phyloP scores from a whole-genome alignment of 2,888 invertebrate species.

The Morinoia aosen region DNA sequence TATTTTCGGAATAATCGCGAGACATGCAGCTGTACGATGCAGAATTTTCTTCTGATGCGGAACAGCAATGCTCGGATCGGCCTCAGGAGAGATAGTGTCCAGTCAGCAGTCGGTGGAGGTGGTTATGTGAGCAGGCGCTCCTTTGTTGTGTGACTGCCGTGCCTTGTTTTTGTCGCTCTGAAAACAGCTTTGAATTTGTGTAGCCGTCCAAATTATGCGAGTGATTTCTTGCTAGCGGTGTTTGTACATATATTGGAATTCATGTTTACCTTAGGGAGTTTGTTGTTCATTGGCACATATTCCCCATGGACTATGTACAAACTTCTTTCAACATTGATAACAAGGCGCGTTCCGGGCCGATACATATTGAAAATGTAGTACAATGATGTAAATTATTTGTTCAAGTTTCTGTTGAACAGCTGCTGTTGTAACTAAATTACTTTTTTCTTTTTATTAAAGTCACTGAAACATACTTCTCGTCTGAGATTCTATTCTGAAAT shows the following conservation, averaged over 20 bases:
- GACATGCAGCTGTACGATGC: not conserved
- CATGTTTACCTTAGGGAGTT: not conserved
- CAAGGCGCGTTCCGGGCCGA: not conserved
- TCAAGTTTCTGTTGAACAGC: too few species aligned
- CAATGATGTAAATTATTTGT: too few species aligned
- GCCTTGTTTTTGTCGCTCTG: not conserved
- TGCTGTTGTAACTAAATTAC: too few species aligned
- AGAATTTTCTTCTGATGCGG: not conserved
- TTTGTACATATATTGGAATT: not conserved
- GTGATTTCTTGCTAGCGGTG: not conserved
- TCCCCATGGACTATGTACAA: not conserved
- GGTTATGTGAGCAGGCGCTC: not conserved
- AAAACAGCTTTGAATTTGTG: not conserved
- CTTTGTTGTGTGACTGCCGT: conserved; percentile 17
- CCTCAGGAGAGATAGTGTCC: not conserved
- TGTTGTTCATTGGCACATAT: not conserved
- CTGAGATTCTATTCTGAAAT: too few species aligned
- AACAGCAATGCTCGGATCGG: not conserved
- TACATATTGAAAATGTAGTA: not conserved
- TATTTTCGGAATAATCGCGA: not conserved
- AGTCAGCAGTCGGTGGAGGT: not conserved
- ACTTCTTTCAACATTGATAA: not conserved
- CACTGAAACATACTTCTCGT: too few species aligned
- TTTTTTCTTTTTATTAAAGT: too few species aligned
- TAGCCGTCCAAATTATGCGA: not conserved